Evolutionary conservation across 92 coral and sea anemone species (phyloP).

Genomic region (Muricea muricata): DNA sequence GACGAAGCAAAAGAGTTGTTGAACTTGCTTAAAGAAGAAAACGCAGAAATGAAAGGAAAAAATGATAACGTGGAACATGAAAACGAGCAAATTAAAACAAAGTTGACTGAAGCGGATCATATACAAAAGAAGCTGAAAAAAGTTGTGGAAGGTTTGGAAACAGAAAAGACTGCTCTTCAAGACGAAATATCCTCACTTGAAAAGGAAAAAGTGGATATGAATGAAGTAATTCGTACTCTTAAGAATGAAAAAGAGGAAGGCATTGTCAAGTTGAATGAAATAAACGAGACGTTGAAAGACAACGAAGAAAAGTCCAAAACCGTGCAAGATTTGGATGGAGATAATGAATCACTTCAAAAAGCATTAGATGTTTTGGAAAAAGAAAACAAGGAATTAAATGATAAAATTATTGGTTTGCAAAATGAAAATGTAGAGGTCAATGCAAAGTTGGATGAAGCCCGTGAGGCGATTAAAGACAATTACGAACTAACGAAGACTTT

Average conservation of each 20-base stretch:
- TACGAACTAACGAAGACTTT: neutral
- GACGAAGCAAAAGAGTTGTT: neutral
- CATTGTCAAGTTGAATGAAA: conserved; percentile 2
- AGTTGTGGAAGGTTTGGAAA: neutral
- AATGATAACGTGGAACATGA: neutral
- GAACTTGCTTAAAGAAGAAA: neutral
- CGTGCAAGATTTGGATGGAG: neutral
- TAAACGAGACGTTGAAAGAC: neutral
- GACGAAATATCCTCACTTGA: neutral
- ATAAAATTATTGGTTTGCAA: neutral
- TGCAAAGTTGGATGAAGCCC: neutral
- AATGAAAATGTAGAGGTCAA: neutral
- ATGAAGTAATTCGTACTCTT: neutral
- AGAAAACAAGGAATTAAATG: neutral
- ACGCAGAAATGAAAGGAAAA: neutral
- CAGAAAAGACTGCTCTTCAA: neutral
- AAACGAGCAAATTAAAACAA: neutral
- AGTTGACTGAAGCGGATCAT: neutral
- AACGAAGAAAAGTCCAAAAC: too few relatives aligned
- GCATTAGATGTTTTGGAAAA: neutral
- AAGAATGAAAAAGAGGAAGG: neutral
- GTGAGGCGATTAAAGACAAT: neutral
- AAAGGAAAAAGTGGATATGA: neutral
- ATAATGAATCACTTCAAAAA: neutral
- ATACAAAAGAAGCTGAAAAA: neutral